phyloP scores from a whole-genome alignment of 1,140 invertebrate genomes.

The Euura saliciscinereae region DNA sequence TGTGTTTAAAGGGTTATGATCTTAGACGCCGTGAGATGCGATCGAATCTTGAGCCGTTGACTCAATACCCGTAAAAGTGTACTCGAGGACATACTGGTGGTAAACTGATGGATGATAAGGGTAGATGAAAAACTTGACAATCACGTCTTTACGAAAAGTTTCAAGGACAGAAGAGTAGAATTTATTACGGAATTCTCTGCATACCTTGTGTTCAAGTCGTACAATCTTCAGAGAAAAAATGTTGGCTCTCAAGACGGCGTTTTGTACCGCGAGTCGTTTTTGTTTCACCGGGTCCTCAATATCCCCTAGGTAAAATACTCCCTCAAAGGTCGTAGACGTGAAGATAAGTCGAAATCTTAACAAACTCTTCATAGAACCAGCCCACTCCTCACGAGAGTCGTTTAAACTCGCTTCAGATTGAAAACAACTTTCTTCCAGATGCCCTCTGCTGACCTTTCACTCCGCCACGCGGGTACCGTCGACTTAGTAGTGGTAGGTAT shows the following conservation, averaged over 20 bases:
- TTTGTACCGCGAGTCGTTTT: neutral
- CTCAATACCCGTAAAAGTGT: neutral
- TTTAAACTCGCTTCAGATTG: constrained; percentile 1
- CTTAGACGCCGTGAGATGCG: neutral
- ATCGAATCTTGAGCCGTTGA: neutral
- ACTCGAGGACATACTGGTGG: neutral
- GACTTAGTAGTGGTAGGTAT: neutral
- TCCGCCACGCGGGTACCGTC: neutral
- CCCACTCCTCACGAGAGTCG: neutral
- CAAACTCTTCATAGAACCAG: neutral
- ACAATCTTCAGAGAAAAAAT: neutral
- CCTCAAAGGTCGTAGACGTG: neutral
- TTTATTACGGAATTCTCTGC: neutral
- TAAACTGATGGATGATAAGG: neutral
- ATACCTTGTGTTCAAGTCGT: neutral
- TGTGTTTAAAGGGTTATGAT: constrained; percentile 11
- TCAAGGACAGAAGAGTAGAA: neutral
- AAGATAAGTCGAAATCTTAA: neutral
- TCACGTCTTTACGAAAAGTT: neutral
- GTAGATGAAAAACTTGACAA: neutral
- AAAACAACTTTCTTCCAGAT: constrained; percentile 5
- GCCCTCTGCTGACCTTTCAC: constrained; percentile 1
- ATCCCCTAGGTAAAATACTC: neutral
- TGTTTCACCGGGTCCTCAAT: neutral
- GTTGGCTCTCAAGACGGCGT: neutral